phyloP scores from a whole-genome alignment of 2,888 invertebrate genomes.

The Elgonia sp. region DNA sequence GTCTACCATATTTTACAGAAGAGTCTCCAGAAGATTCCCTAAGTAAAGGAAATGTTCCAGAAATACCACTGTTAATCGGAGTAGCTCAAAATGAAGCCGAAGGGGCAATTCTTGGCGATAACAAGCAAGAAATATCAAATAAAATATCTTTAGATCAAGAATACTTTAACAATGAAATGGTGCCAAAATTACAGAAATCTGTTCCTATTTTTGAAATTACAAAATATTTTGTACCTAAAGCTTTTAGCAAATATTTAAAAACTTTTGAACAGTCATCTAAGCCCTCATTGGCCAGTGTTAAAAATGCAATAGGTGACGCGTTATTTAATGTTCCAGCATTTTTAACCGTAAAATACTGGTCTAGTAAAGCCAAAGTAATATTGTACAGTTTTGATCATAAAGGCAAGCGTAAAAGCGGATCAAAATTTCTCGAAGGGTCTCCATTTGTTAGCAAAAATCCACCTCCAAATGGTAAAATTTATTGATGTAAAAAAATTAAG shows the following conservation, averaged over 20 bases:
- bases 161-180: slow-evolving; percentile 86
- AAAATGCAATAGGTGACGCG: slow-evolving; percentile 91
- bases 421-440: slow-evolving; percentile 90
- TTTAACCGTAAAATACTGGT: slow-evolving; percentile 91
- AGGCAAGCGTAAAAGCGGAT: slow-evolving; percentile 89
- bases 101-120: slow-evolving; percentile 88
- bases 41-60: slow-evolving; percentile 88
- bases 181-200: slow-evolving; percentile 86
- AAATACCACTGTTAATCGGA: slow-evolving; percentile 91
- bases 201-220: slow-evolving; percentile 82
- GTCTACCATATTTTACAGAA: slow-evolving; percentile 90
- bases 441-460: slow-evolving; percentile 88
- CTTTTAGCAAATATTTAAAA: slow-evolving; percentile 81
- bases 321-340: slow-evolving; percentile 93
- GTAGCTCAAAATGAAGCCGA: slow-evolving; percentile 92
- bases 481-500: background rate
- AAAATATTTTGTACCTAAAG: slow-evolving; percentile 78
- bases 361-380: slow-evolving; percentile 89
- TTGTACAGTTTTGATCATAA: slow-evolving; percentile 93
- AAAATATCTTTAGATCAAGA: slow-evolving; percentile 86
- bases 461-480: slow-evolving; percentile 49
- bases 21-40: slow-evolving; percentile 89
- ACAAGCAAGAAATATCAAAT: slow-evolving; percentile 85
- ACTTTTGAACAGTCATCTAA: slow-evolving; percentile 43
- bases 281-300: slow-evolving; percentile 87